These are phyloP conservation scores for Drosophila eohydei DNA, from an alignment of 2,888 invertebrate species.

Conservation along the genomic window DNA sequence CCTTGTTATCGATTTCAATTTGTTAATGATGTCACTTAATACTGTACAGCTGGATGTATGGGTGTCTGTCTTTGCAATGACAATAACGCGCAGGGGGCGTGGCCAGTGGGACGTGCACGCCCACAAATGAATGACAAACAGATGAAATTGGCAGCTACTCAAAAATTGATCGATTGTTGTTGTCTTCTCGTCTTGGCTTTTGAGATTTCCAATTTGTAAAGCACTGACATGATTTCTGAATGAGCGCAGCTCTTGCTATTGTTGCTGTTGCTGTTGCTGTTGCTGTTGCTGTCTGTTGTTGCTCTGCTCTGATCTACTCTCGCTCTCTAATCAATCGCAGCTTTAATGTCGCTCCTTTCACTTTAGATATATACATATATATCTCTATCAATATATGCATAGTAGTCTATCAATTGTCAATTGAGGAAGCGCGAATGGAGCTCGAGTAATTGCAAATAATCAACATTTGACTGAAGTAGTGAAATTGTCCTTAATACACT, in stretches of 20 bases:
- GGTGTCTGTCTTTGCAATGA: not conserved
- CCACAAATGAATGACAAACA: constrained; percentile 19
- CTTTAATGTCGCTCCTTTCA: constrained; percentile 69
- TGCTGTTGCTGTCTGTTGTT: constrained; percentile 7
- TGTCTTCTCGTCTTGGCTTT: constrained; percentile 19
- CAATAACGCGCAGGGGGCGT: not conserved
- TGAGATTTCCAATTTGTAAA: constrained; percentile 61
- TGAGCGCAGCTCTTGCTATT: constrained; percentile 14
- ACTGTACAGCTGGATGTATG: not conserved
- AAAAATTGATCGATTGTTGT: constrained; percentile 24
- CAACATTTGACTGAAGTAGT: constrained; percentile 53
- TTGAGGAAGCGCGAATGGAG: constrained; percentile 67
- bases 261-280: not conserved
- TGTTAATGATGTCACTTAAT: constrained; percentile 8
- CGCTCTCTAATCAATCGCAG: constrained; percentile 50
- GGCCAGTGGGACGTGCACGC: constrained; percentile 5
- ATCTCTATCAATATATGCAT: not conserved
- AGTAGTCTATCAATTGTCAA: constrained; percentile 63
- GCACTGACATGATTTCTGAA: constrained; percentile 67
- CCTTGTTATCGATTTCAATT: constrained; percentile 49
- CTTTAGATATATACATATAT: constrained; percentile 50
- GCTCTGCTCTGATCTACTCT: constrained; percentile 38
- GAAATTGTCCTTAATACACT: constrained; percentile 76
- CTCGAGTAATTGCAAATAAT: constrained; percentile 63
- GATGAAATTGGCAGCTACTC: constrained; percentile 16